These are phyloP conservation scores for Scrobipalpa atriplicella DNA, from an alignment of 2,888 invertebrate genomes.

Conservation along the genomic window DNA sequence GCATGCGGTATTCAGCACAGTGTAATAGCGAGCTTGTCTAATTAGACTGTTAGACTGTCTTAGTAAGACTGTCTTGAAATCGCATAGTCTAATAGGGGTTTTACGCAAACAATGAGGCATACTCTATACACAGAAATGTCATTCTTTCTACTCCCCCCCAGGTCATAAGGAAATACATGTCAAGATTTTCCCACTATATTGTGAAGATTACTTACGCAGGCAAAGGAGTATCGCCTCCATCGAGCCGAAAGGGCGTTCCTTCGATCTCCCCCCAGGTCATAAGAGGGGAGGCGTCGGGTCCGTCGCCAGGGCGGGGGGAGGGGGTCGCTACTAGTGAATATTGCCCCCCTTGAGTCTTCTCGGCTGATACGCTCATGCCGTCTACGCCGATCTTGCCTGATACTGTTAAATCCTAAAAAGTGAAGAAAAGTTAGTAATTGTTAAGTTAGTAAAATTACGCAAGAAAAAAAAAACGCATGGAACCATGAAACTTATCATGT, in stretches of 20 bases:
- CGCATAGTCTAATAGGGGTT: too few species aligned
- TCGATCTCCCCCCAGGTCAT: slow-evolving; percentile 99
- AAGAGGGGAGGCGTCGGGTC: slow-evolving; percentile 91
- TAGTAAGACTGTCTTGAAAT: too few species aligned
- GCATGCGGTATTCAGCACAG: too few species aligned
- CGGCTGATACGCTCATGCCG: slow-evolving; percentile 88
- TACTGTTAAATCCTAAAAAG: slow-evolving; percentile 71
- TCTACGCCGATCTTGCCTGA: slow-evolving; percentile 96
- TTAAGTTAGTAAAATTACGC: not conserved
- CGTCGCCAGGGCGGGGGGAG: slow-evolving; percentile 93
- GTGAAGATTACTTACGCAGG: slow-evolving; percentile 71
- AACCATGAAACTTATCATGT: not conserved
- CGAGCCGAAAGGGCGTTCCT: slow-evolving; percentile 97
- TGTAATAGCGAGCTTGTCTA: too few species aligned
- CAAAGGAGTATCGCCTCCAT: slow-evolving; percentile 95
- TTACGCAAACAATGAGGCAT: too few species aligned
- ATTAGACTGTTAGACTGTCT: too few species aligned
- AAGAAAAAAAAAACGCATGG: not conserved
- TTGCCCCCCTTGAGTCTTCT: slow-evolving; percentile 62
- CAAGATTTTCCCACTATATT: slow-evolving; percentile 75
- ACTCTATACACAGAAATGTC: slow-evolving; percentile 95
- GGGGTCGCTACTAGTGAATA: slow-evolving; percentile 91
- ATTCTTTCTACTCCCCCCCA: slow-evolving; percentile 99
- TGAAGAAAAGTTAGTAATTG: slow-evolving; percentile 15
- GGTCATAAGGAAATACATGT: slow-evolving; percentile 97